Base-by-base conservation (phyloP, 2,888 invertebrate species). In the Caenorhabditis zanzibari region DNA sequence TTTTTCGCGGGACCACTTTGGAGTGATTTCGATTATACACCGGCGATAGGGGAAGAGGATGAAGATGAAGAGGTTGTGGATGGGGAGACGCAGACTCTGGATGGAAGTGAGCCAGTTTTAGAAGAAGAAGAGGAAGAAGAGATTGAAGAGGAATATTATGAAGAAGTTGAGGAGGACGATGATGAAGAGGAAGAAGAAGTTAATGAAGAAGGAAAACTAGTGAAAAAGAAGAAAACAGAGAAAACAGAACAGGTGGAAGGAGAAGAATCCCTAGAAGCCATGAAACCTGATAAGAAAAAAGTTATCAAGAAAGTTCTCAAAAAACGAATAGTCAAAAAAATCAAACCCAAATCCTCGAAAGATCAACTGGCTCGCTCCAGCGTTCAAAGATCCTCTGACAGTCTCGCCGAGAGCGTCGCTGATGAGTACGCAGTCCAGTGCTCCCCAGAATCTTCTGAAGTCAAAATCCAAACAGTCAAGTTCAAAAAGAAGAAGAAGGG, bases 11-110 rank as follows among this genome's bases (percentile, higher is more conserved):
- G 77, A 38, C 81, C 81, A 14, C 69, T 84, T 10, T 84, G 84
- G 84, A 81, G 81, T 75, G 84, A 84, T 74, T 84, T 84, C 49
- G 84, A 84, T 66, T 81, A 81, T 32, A 73, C 68, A 6, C 81
- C 73, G 5, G 73, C 41, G 4, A 1, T 72, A 14, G 81, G 72
- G 16, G 74, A 68, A 3, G 61, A 61, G 26, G 63, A 28, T 4
- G 66, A 74, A 7, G 72, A 68, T 28, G 72, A 63, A 9, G 77
- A 72, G 26, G 76, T 68, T 10, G 32, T 81, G 24, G 82, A 82
- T 63, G 73, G 61, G 22, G 76, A 82, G 69, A 77, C 77, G 10
- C 77, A 82, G 68, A 82, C 76, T n/a, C 71, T 73, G n/a, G 71
- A 79, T 32, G 74, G 69, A 28, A 74, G 71, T 71, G 81, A 76